Percentiles rank a stretch among this genome's conserved stretches.
phyloP scores from a whole-genome alignment of 2,888 invertebrate species.

The Aleiodes leptofemur region DNA sequence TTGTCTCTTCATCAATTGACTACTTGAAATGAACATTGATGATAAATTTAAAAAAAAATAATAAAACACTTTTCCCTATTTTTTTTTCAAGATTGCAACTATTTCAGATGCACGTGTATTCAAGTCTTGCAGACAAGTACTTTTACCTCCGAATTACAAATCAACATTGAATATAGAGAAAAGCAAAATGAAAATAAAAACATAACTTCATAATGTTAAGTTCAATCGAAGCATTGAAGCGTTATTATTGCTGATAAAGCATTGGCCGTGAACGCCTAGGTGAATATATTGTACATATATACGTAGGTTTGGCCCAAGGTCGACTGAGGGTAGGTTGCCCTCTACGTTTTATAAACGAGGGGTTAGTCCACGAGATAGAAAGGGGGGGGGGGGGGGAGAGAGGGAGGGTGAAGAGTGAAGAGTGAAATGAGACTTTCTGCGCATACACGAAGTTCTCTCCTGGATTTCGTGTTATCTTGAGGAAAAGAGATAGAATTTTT shows the following conservation, averaged over 20 bases:
- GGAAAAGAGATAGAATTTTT: neutral
- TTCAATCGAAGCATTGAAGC: neutral
- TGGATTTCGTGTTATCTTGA: neutral
- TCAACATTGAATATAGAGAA: no score
- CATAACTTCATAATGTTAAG: no score
- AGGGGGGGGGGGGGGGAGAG: no score
- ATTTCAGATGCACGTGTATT: no score
- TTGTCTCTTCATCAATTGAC: no score
- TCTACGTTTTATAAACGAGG: neutral
- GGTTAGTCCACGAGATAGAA: slow-evolving; percentile 6
- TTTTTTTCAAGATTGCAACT: no score
- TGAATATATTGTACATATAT: neutral
- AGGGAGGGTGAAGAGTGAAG: neutral
- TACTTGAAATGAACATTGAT: no score
- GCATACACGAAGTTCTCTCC: neutral
- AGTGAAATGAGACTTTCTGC: slow-evolving; percentile 21
- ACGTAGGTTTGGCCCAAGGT: slow-evolving; percentile 25
- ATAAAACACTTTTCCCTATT: no score
- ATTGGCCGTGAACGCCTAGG: neutral
- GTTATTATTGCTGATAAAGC: neutral
- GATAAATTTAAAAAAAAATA: no score
- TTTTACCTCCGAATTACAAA: no score
- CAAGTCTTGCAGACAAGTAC: no score
- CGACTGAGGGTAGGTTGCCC: slow-evolving; percentile 27
- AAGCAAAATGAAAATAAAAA: no score